These are phyloP conservation scores for Colletes latitarsis DNA, from an alignment of 1,140 invertebrate species.

Conservation along the genomic window DNA sequence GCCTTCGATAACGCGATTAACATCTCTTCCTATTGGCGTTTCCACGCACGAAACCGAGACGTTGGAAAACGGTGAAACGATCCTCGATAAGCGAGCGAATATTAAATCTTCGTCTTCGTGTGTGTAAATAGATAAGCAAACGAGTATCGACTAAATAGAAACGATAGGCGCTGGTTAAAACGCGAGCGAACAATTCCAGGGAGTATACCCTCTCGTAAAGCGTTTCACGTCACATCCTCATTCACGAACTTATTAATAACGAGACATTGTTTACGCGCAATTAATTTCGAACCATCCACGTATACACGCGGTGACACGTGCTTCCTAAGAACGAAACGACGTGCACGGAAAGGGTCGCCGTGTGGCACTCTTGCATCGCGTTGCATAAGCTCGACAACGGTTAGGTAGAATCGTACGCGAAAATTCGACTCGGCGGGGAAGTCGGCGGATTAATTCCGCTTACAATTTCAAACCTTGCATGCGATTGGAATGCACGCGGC, in stretches of 20 bases:
- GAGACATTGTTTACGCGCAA: slow-evolving; percentile 66
- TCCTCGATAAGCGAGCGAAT: background rate
- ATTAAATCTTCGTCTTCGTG: too few relatives aligned
- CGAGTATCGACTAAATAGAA: slow-evolving; percentile 19
- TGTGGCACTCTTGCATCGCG: background rate
- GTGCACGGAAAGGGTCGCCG: background rate
- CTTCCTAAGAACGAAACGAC: background rate
- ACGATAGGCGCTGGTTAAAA: slow-evolving; percentile 1
- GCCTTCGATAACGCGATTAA: slow-evolving; percentile 2
- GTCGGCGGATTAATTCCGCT: background rate
- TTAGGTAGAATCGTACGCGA: background rate
- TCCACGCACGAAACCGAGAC: too few relatives aligned
- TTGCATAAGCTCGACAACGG: slow-evolving; percentile 12
- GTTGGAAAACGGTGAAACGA: too few relatives aligned
- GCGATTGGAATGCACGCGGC: background rate
- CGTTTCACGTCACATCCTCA: slow-evolving; percentile 69
- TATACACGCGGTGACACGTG: background rate
- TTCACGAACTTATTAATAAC: slow-evolving; percentile 68
- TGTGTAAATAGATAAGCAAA: background rate
- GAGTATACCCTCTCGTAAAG: slow-evolving; percentile 41
- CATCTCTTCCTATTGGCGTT: background rate
- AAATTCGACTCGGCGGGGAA: slow-evolving; percentile 3
- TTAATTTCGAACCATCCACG: slow-evolving; percentile 47
- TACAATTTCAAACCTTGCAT: background rate
- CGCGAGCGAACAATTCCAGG: slow-evolving; percentile 13